These are phyloP conservation scores for Podarcis siculus DNA, from an alignment of 2,797 vertebrate species.

Conservation along the genomic window DNA sequence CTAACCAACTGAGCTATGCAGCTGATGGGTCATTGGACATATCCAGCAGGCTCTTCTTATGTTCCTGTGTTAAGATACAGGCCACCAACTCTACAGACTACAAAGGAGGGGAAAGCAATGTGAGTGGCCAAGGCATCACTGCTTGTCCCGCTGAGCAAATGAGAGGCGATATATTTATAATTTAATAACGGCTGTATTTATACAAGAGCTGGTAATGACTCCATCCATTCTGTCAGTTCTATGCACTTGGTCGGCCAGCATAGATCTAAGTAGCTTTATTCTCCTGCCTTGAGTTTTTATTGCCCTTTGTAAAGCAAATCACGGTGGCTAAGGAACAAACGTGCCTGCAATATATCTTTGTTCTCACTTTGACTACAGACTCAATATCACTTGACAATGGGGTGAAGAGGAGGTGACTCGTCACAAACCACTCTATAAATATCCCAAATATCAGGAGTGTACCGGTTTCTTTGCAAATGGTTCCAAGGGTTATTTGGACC, in stretches of 20 bases:
- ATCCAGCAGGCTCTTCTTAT: too few relatives aligned
- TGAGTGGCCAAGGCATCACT: constrained; percentile 27
- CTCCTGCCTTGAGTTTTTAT: constrained; percentile 35
- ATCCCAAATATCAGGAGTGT: not conserved
- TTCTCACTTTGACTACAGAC: constrained; percentile 23
- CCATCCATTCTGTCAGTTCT: constrained; percentile 19
- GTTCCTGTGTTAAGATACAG: not conserved
- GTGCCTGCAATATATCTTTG: constrained; percentile 6
- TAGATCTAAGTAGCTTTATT: constrained; percentile 5
- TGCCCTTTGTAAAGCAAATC: constrained; percentile 43
- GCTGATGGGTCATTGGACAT: too few relatives aligned
- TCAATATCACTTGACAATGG: not conserved
- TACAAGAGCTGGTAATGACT: constrained; percentile 35
- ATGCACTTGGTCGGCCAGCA: constrained; percentile 17
- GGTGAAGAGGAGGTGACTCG: not conserved
- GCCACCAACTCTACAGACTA: not conserved
- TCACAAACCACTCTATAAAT: not conserved
- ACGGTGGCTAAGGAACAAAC: constrained; percentile 3
- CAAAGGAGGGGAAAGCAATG: not conserved
- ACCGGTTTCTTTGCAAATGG: not conserved
- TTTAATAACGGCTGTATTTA: constrained; percentile 36
- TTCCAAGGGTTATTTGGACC: rapidly evolving
- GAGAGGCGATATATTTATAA: constrained; percentile 19
- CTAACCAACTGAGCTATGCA: too few relatives aligned
- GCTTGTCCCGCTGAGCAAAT: constrained; percentile 51